These are phyloP conservation scores for Ibycter americanus DNA, from an alignment of 2,797 vertebrate species.

Conservation along the genomic window DNA sequence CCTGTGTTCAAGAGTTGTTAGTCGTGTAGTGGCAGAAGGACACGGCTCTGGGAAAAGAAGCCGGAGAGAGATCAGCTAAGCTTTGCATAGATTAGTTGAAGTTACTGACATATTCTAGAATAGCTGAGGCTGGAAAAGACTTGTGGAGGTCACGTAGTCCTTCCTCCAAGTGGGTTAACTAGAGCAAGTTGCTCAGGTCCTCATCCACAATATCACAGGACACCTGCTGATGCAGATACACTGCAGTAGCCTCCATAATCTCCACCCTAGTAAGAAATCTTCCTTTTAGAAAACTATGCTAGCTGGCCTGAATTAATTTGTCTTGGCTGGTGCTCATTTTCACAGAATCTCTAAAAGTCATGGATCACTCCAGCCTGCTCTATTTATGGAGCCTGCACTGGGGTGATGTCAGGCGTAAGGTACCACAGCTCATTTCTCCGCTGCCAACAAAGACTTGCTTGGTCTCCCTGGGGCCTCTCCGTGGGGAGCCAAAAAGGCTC, in stretches of 20 bases:
- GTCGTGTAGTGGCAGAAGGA: not conserved
- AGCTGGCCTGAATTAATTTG: not conserved
- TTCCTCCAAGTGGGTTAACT: not conserved
- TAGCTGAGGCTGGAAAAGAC: not conserved
- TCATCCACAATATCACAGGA: not conserved
- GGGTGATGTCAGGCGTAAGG: not conserved
- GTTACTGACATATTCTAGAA: not conserved
- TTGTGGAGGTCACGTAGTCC: not conserved
- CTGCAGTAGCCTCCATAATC: not conserved
- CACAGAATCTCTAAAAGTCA: not conserved
- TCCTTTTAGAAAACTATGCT: not conserved
- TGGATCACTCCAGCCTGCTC: not conserved
- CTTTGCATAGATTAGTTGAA: not conserved
- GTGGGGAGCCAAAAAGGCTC: not conserved
- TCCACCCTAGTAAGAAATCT: slow-evolving; percentile 41
- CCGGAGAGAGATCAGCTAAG: not conserved
- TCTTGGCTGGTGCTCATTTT: not conserved
- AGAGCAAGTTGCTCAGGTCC: not conserved
- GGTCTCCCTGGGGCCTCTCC: not conserved
- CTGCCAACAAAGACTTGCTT: not conserved
- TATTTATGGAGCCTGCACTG: not conserved
- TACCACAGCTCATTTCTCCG: not conserved
- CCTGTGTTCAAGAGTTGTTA: not conserved
- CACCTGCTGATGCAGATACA: not conserved
- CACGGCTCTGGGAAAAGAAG: not conserved